Conservation (phyloP, 2,797 vertebrate species). For the Lutjanus argentimaculatus region DNA sequence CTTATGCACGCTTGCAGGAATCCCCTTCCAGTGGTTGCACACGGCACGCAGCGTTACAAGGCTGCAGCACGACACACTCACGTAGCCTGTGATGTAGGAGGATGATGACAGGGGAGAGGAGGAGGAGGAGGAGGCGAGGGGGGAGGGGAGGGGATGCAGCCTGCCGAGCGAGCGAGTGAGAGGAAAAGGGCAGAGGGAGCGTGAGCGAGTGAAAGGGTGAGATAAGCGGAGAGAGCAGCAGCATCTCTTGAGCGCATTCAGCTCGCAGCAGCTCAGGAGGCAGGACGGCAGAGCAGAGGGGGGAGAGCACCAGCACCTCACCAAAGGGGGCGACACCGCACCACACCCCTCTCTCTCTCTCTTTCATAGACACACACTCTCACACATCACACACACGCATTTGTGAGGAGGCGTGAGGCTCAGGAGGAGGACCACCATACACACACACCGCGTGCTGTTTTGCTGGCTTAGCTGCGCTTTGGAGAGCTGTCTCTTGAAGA, state of each 20-base stretch:
- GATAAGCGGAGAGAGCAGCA: constrained; percentile 70
- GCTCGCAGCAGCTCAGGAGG: constrained; percentile 75
- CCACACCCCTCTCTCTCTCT: constrained; percentile 45
- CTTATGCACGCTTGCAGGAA: constrained; percentile 72
- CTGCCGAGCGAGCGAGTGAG: constrained; percentile 30
- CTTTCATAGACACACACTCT: constrained; percentile 48
- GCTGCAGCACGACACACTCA: constrained; percentile 76
- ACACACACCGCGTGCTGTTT: constrained; percentile 54
- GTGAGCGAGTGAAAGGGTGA: constrained; percentile 70
- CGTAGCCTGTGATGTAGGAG: constrained; percentile 82
- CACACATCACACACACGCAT: constrained; percentile 57
- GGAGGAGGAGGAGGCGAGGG: constrained; percentile 16
- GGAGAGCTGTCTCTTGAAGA: constrained; percentile 80
- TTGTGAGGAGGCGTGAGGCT: constrained; percentile 74
- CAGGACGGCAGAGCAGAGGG: constrained; percentile 66
- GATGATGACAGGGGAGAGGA: constrained; percentile 74
- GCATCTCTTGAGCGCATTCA: constrained; percentile 82
- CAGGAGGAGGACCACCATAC: constrained; percentile 63
- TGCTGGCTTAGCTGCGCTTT: constrained; percentile 68
- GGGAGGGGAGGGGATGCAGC: constrained; percentile 38
- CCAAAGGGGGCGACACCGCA: constrained; percentile 70
- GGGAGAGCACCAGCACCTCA: constrained; percentile 66
- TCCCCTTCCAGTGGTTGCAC: constrained; percentile 81
- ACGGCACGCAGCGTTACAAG: constrained; percentile 74
- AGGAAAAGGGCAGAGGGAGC: constrained; percentile 63